Base-by-base conservation (phyloP, 2,113 vertebrate genomes). In the Gnathonemus longibarbis region DNA sequence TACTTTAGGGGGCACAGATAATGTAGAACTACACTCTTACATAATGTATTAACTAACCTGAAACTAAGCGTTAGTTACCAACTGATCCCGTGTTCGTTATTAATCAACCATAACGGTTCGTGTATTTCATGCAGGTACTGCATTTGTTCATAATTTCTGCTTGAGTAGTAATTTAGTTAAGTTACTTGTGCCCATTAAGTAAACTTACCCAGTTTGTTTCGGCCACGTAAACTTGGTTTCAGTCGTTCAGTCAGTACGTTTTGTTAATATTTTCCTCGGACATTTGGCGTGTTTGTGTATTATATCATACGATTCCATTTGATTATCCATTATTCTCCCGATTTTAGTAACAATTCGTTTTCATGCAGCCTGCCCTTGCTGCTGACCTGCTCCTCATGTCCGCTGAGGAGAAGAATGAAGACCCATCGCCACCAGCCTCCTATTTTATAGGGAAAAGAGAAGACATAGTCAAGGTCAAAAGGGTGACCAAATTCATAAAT, bases 381-480 rank as follows among this genome's bases (percentile, higher is more conserved):
- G 39, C 15, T 58, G 13, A 46, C 46, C 17, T 11, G 39, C 35
- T 62, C 35, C 56, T 45, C 24, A 89, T 89, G 89, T 89, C 89
- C 62, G 39, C 49, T 21, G 89, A 84, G 13, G 62, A 77, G 62
- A 56, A 89, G 48, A 10, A 9, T 31, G 11, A 62, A 10, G 52
- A 52, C 10, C n/a, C 88, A 10, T 8, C 66, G 17, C 52, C 70
- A 39, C 53, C 50, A 1, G 48, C 70, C 70, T 52, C 39, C 1
- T 35, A 91, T 89, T 95, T 93, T 66, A 93, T 98, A 52, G 97
- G 97, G 77, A 96, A 92, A 93, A 97, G 96, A 92, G 97, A 96
- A 0, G 96, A 97, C 89, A 93, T 99, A 86, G 95, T 97, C 88
- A 95, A 92, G 90, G 93, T 93, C 0, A 90, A 88, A 49, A 96